Base-by-base conservation (phyloP, 2,797 vertebrate genomes). In the Pteronotus mesoamericanus region DNA sequence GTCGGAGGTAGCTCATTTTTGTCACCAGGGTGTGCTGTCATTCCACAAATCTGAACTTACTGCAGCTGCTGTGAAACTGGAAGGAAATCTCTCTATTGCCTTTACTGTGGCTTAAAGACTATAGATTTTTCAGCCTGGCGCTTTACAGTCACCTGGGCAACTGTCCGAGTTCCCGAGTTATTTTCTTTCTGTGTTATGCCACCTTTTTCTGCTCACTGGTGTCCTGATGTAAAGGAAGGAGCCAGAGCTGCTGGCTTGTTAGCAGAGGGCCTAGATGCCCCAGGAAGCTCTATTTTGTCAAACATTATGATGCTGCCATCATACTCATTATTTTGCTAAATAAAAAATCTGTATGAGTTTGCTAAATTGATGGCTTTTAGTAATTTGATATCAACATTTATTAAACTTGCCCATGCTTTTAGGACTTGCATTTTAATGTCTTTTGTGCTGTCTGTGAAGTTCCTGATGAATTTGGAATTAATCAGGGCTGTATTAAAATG, bases 21-120 rank as follows among this genome's bases (percentile, higher is more conserved):
- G 97, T 98, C 99, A 97, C 98, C 97, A 99, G 99, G 97, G 99
- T 98, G 99, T 98, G 99, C 98, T 99, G 97, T 98, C 95, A 93
- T 97, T 98, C 98, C 97, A 98, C 72, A 77, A 97, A 92, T 97
- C n/a, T 57, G 83, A 83, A 93, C 34, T 94, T 89, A 85, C 89
- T 7, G 26, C 7, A 10, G 66, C 53, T 53, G 7, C 11, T 10
- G 42, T 8, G 64, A 82, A 78, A 11, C 96, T 95, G 94, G 2
- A 55, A 61, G 51, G 90, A 97, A 90, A 66, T 96, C 93, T 86
- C 90, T 1, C 0, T 24, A 37, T 78, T 6, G 86, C 84, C 59
- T 97, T 95, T 90, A 64, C 77, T 24, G 96, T 95, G 77, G 64
- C 97, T 89, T 97, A 97, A 97, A 0, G 1, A 98, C 97, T 0